Base-by-base conservation (phyloP, 2,888 invertebrate genomes). In the Yponomeuta sedellus region DNA sequence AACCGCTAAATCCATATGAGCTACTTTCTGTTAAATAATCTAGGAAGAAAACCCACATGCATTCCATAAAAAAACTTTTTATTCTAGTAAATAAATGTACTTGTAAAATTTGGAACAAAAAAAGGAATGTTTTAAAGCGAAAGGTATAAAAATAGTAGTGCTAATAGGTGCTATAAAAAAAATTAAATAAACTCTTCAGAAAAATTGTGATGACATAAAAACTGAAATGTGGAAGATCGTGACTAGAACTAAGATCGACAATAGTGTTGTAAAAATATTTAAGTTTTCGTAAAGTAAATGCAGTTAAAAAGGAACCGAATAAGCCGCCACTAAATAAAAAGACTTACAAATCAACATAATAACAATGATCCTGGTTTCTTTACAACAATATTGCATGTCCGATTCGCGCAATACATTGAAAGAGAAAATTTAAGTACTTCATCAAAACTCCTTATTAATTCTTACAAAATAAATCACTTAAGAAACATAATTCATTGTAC, bases 211-310 rank as follows among this genome's bases (percentile, higher is more conserved):
- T 57, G 58, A 58, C 5, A 19, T 44, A 16, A 65, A 56, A n/a
- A 25, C n/a, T 28, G 58, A 66, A 65, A 61, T 2, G 66, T 39
- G 39, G 66, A 66, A 66, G 28, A 63, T 16, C 16, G 77, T 88
- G 88, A 88, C 88, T 88, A 88, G 88, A 88, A 81, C 79, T 84
- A 81, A 78, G 73, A 67, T 73, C 59, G 28, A 57, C 11, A 28
- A 3, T 28, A 64, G 20, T 58, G 22, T 19, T 58, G 20, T 58
- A 58, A 58, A 58, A 58, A 58, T 58, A 58, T 58, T 57, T 57
- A 57, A 58, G 58, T 22, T 58, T 58, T 20, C 12, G 12, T 20
- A 22, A 20, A 59, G 20, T 59, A 59, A 59, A 59, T 59, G 59
- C 59, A 25, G 12, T 59, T 16, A 52, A 52, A 52, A 59, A 59